These are phyloP conservation scores for Ophion slaviceki DNA, from an alignment of 2,888 invertebrate species.

Conservation along the genomic window DNA sequence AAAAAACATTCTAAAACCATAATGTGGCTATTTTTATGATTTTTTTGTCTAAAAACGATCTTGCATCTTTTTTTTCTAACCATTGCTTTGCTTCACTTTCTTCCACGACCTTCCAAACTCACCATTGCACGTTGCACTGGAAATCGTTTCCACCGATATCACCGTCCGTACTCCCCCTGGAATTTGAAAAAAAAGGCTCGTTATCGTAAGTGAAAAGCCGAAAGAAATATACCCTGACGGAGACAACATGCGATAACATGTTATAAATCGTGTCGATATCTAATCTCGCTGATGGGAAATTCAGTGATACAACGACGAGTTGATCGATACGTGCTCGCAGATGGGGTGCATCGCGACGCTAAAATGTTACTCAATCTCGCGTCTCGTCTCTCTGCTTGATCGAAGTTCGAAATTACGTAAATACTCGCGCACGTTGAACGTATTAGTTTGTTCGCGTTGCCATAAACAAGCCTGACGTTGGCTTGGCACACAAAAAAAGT, in stretches of 20 bases:
- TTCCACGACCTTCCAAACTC: not conserved
- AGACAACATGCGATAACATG: not conserved
- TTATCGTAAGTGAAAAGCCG: conserved; percentile 18
- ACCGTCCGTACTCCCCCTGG: conserved; percentile 9
- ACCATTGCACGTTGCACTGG: conserved; percentile 37
- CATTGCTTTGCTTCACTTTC: not conserved
- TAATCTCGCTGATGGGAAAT: conserved; percentile 13
- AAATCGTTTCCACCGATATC: conserved; percentile 5
- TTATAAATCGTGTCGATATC: conserved; percentile 12
- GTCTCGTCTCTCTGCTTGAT: conserved; percentile 33
- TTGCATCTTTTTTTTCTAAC: not conserved
- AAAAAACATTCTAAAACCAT: not conserved
- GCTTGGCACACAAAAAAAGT: not conserved
- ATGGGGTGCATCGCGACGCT: not conserved
- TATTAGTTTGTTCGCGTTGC: not conserved
- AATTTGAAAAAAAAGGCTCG: conserved; percentile 11
- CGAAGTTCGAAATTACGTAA: conserved; percentile 51
- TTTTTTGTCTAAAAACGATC: not conserved
- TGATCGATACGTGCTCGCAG: not conserved
- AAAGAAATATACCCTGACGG: not conserved
- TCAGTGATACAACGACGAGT: conserved; percentile 1
- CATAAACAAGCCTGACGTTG: conserved; percentile 6
- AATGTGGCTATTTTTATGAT: not conserved
- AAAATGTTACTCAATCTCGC: conserved; percentile 18
- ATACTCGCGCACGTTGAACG: not conserved